Percentiles rank a stretch among this genome's conserved stretches.
phyloP scores from a whole-genome alignment of 2,888 invertebrate genomes.

The Cynaeus angustus region DNA sequence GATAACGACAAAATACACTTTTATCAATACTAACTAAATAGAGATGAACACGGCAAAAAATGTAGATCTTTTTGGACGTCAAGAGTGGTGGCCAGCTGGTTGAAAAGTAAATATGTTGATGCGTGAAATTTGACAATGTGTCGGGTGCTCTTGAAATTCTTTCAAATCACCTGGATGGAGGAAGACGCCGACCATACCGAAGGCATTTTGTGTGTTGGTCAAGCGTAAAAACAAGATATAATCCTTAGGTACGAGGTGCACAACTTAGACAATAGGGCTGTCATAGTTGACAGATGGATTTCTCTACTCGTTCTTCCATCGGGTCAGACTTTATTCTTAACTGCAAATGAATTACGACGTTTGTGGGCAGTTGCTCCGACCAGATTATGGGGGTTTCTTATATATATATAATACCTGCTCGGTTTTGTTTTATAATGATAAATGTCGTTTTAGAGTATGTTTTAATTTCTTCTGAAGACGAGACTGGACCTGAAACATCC shows the following conservation, averaged over 20 bases:
- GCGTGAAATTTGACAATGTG: conserved; percentile 37
- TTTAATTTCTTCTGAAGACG: conserved; percentile 54
- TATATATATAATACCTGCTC: conserved; percentile 58
- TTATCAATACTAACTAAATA: conserved; percentile 7
- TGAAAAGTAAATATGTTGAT: conserved; percentile 33
- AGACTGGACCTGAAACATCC: background rate
- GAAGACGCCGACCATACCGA: conserved; percentile 43
- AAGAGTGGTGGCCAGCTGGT: conserved; percentile 33
- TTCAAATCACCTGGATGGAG: conserved; percentile 43
- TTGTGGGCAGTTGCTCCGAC: conserved; percentile 43
- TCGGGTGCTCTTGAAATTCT: conserved; percentile 39
- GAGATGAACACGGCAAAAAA: conserved; percentile 6
- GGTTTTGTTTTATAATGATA: conserved; percentile 60
- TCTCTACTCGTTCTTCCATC: conserved; percentile 58
- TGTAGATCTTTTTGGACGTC: conserved; percentile 18
- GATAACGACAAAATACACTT: background rate
- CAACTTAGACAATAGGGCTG: conserved; percentile 61
- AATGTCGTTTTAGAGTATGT: conserved; percentile 58
- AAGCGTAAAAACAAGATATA: conserved; percentile 57
- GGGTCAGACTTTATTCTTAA: conserved; percentile 52
- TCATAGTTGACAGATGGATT: conserved; percentile 63
- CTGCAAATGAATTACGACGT: conserved; percentile 60
- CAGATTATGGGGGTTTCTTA: conserved; percentile 53
- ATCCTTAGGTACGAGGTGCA: conserved; percentile 53
- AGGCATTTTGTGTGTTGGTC: conserved; percentile 51